These are phyloP conservation scores for Arvicanthis niloticus DNA, from an alignment of 2,113 vertebrate genomes.

Conservation along the genomic window DNA sequence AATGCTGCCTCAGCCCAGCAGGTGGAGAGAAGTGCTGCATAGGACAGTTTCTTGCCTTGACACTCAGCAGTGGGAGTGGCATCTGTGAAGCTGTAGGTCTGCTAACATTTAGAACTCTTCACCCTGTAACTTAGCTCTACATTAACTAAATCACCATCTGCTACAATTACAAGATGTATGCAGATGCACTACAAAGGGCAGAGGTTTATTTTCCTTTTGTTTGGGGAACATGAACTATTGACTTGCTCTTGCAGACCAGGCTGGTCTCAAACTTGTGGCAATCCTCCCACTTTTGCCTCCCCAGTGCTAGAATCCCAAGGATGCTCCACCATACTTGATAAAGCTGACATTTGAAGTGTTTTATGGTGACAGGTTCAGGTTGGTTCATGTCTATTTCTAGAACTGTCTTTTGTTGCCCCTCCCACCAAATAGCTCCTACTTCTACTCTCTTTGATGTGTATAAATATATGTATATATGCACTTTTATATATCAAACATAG, in stretches of 20 bases:
- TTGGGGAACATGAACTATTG: neutral
- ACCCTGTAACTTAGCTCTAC: neutral
- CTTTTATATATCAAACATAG: neutral
- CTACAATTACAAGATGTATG: neutral
- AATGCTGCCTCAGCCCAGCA: neutral
- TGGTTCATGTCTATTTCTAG: neutral
- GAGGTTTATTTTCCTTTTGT: neutral
- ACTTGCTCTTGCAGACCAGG: neutral
- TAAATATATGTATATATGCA: neutral
- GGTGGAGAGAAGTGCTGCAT: neutral
- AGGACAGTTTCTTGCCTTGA: neutral
- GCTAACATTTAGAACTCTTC: neutral
- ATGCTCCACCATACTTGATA: neutral
- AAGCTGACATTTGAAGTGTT: neutral
- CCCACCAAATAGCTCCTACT: neutral
- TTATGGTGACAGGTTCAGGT: neutral
- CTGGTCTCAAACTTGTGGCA: neutral
- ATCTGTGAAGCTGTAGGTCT: neutral
- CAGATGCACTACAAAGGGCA: no score
- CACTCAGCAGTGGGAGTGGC: neutral
- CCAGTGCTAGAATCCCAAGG: neutral
- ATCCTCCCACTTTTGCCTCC: neutral
- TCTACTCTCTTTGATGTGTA: neutral
- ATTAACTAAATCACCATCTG: no score
- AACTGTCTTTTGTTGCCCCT: neutral